A percentile compares a stretch with the other conserved stretches of the same genome.
phyloP scores from a whole-genome alignment of 2,113 vertebrate genomes.

The Scalopus aquaticus region DNA sequence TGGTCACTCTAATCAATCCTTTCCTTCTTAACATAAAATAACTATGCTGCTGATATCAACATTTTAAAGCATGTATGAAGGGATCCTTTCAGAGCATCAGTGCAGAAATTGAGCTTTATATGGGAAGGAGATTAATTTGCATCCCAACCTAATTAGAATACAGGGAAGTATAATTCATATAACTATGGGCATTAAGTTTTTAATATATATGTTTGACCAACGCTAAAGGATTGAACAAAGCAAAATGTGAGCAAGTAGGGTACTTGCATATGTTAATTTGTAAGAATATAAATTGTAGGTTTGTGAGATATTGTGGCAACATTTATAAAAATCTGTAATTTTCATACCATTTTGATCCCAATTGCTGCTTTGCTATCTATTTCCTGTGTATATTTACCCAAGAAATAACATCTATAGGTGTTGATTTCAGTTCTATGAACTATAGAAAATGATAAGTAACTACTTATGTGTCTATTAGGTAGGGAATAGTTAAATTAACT shows the following conservation, averaged over 20 bases:
- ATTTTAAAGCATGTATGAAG: neutral
- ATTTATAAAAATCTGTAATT: neutral
- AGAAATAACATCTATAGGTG: neutral
- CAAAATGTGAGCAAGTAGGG: neutral
- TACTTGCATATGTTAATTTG: neutral
- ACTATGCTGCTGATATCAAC: neutral
- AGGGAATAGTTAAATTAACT: neutral
- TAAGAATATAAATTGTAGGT: constrained; percentile 5
- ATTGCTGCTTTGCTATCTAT: neutral
- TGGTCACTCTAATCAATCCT: neutral
- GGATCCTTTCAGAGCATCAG: neutral
- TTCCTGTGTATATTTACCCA: neutral
- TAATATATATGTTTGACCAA: neutral
- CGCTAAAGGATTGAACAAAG: neutral
- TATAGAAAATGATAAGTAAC: neutral
- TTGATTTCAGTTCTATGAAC: neutral
- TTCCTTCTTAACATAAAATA: neutral
- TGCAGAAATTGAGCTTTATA: neutral
- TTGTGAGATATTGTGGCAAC: neutral
- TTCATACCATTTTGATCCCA: neutral
- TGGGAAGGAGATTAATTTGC: neutral
- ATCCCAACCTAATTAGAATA: neutral
- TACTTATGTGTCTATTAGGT: neutral
- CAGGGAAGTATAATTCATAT: neutral
- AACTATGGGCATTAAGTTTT: neutral